phyloP scores from a whole-genome alignment of 2,888 invertebrate species.

The Parelbella ahira region DNA sequence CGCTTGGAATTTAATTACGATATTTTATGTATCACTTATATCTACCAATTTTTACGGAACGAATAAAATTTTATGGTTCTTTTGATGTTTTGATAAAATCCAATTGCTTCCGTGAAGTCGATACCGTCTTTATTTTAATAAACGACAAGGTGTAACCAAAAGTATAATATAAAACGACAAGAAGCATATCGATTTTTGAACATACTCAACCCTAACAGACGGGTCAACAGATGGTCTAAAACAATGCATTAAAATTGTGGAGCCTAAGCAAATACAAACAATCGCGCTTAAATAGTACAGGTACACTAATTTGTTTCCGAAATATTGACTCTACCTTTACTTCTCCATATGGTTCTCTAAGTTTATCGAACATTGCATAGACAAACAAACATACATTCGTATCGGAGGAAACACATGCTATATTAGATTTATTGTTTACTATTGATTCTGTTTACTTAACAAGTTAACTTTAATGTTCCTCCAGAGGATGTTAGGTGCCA shows the following conservation, averaged over 20 bases:
- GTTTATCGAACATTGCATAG: conserved; percentile 12
- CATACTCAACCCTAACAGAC: conserved; percentile 33
- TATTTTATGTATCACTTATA: not conserved
- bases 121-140: too few relatives aligned
- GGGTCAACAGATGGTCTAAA: conserved; percentile 34
- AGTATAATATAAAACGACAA: not conserved
- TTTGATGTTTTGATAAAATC: too few relatives aligned
- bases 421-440: conserved; percentile 22
- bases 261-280: conserved; percentile 34
- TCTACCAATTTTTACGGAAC: conserved; percentile 1
- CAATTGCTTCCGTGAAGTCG: too few relatives aligned
- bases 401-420: conserved; percentile 20
- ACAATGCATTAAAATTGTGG: conserved; percentile 30
- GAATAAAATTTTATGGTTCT: too few relatives aligned
- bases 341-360: conserved; percentile 21
- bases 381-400: too few relatives aligned
- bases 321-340: conserved; percentile 35
- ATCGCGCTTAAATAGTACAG: conserved; percentile 28
- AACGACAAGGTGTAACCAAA: too few relatives aligned
- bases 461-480: conserved; percentile 17
- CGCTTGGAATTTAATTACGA: conserved; percentile 1
- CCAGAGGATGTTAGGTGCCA: conserved; percentile 8
- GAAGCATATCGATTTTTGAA: not conserved
- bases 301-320: conserved; percentile 34
- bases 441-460: conserved; percentile 19